Evolutionary conservation across 2,797 vertebrate genomes (phyloP).

Genomic region (Halcyon smyrnensis): DNA sequence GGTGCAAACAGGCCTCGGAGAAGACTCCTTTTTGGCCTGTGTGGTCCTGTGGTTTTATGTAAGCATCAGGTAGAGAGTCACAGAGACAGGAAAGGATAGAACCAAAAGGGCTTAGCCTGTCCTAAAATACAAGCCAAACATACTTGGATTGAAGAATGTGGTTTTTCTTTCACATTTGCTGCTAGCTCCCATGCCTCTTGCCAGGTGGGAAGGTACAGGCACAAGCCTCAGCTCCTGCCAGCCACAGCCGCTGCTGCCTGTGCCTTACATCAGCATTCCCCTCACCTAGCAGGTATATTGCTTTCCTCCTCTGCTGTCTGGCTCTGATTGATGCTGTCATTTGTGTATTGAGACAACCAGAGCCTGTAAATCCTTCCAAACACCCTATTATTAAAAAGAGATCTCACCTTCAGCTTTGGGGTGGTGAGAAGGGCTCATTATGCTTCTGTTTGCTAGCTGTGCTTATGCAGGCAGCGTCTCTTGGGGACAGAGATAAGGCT

Average conservation of each 20-base stretch:
- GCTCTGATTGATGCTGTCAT: slow-evolving; percentile 67
- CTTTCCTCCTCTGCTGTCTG: slow-evolving; percentile 51
- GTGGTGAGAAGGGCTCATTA: slow-evolving; percentile 7
- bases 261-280: slow-evolving; percentile 58
- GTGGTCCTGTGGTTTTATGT: neutral
- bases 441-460: slow-evolving; percentile 33
- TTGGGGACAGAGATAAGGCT: neutral
- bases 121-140: slow-evolving; percentile 6
- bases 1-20: neutral
- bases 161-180: slow-evolving; percentile 8
- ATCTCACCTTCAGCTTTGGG: slow-evolving; percentile 49
- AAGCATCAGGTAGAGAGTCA: neutral
- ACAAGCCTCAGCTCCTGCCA: neutral
- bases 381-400: slow-evolving; percentile 62
- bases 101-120: neutral
- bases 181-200: neutral
- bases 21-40: neutral
- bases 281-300: slow-evolving; percentile 54
- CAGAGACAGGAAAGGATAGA: neutral
- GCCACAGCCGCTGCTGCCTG: neutral
- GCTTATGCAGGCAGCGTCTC: slow-evolving; percentile 6
- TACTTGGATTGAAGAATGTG: neutral
- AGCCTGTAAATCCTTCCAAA: slow-evolving; percentile 62
- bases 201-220: neutral
- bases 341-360: slow-evolving; percentile 56